phyloP scores from a whole-genome alignment of 2,113 vertebrate genomes.

The Rissa tridactyla region DNA sequence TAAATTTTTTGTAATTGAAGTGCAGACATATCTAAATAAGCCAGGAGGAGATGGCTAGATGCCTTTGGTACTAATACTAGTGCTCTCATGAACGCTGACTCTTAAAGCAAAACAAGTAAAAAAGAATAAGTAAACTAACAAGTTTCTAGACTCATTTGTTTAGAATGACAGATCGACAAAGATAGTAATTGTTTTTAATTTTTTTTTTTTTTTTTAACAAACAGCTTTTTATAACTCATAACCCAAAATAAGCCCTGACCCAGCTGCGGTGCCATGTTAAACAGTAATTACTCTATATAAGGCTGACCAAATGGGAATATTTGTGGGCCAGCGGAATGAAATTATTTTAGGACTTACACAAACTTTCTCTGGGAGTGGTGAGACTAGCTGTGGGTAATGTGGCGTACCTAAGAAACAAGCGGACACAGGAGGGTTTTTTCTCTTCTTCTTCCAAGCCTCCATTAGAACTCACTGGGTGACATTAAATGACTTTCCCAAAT shows the following conservation, averaged over 20 bases:
- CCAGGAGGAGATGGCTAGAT: neutral
- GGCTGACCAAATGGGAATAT: conserved; percentile 48
- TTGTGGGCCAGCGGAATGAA: neutral
- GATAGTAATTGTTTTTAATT: neutral
- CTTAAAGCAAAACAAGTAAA: conserved; percentile 23
- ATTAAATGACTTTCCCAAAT: neutral
- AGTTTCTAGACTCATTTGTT: conserved; percentile 47
- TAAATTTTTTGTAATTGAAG: neutral
- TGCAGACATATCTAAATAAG: neutral
- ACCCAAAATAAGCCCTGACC: conserved; percentile 59
- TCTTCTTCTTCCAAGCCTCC: neutral
- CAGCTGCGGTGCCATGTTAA: conserved; percentile 40
- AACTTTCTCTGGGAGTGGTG: conserved; percentile 38
- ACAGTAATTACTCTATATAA: conserved; percentile 63
- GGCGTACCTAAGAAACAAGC: neutral
- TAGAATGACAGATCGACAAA: conserved; percentile 48
- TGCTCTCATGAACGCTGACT: neutral
- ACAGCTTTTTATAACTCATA: conserved; percentile 65
- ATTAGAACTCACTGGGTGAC: neutral
- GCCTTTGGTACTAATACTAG: neutral
- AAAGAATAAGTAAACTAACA: conserved; percentile 12
- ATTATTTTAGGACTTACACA: conserved; percentile 60
- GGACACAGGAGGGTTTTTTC: neutral
- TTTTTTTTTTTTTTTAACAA: neutral
- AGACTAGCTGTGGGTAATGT: neutral